Percentiles rank a stretch among this genome's conserved stretches.
phyloP scores from a whole-genome alignment of 2,113 vertebrate genomes.

The Prochilodus magdalenae region DNA sequence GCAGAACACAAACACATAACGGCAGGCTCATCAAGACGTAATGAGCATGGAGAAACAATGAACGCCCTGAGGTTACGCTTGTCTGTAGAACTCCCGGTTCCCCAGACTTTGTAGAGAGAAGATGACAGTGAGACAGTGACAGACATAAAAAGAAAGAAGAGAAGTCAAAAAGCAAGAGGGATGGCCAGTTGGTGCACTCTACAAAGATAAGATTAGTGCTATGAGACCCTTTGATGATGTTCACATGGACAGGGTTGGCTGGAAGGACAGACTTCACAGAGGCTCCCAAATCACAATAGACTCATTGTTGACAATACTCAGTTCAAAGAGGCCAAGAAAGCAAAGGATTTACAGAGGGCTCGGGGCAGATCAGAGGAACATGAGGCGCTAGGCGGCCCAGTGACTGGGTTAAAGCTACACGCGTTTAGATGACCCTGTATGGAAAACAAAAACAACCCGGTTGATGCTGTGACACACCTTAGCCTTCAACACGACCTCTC shows the following conservation, averaged over 20 bases:
- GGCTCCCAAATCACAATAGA: slow-evolving; percentile 29
- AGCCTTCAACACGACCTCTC: slow-evolving; percentile 1
- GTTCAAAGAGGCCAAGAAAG: slow-evolving; percentile 22
- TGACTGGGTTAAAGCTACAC: slow-evolving; percentile 27
- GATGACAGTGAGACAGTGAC: neutral
- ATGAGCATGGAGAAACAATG: neutral
- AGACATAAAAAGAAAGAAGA: neutral
- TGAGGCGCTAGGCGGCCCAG: neutral
- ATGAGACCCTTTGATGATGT: slow-evolving; percentile 39
- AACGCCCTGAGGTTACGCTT: slow-evolving; percentile 12
- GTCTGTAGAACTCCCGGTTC: slow-evolving; percentile 8
- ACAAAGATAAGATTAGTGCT: slow-evolving; percentile 35
- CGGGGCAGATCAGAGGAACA: slow-evolving; percentile 22
- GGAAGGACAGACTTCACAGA: slow-evolving; percentile 30
- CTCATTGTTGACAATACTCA: slow-evolving; percentile 6
- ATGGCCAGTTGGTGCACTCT: slow-evolving; percentile 25
- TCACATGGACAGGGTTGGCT: slow-evolving; percentile 42
- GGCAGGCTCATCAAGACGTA: neutral
- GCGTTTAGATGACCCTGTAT: neutral
- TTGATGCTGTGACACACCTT: neutral
- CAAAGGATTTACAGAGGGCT: slow-evolving; percentile 8
- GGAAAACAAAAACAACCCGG: slow-evolving; percentile 17
- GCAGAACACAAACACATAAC: neutral
- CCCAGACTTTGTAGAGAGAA: neutral
- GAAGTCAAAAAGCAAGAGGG: neutral